These are phyloP conservation scores for Drosophila ficusphila DNA, from an alignment of 1,140 invertebrate species.

Conservation along the genomic window DNA sequence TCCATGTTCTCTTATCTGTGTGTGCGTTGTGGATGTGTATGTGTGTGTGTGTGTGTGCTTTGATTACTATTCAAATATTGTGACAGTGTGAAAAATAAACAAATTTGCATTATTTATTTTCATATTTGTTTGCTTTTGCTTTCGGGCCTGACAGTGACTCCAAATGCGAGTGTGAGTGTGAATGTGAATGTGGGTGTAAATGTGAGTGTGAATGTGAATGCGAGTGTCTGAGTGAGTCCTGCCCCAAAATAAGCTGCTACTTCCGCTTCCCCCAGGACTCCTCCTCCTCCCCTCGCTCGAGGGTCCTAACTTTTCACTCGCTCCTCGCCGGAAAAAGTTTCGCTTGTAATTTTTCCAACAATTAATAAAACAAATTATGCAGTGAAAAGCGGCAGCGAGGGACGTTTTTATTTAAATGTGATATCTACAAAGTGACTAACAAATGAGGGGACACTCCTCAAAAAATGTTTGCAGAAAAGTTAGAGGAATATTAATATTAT, in stretches of 20 bases:
- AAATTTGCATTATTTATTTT: constrained; percentile 73
- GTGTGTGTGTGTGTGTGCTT: constrained; percentile 18
- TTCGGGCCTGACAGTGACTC: constrained; percentile 20
- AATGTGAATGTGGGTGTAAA: constrained; percentile 9
- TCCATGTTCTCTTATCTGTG: not conserved
- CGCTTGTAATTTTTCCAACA: constrained; percentile 34
- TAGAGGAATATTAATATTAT: too few relatives aligned
- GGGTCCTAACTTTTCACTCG: not conserved
- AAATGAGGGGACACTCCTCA: not conserved
- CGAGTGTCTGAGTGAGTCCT: constrained; percentile 15
- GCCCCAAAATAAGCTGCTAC: not conserved
- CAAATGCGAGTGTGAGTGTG: not conserved
- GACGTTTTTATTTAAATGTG: constrained; percentile 27
- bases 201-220: not conserved
- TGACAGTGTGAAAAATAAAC: constrained; percentile 72
- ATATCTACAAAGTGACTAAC: constrained; percentile 17
- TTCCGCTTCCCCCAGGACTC: not conserved
- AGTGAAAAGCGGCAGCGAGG: constrained; percentile 28
- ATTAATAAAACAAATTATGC: constrained; percentile 57
- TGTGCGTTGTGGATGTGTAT: too few relatives aligned
- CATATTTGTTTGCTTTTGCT: constrained; percentile 48
- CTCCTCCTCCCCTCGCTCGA: not conserved
- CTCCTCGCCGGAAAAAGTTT: not conserved
- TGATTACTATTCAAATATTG: constrained; percentile 75
- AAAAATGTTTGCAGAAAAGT: not conserved